phyloP scores from a whole-genome alignment of 1,140 invertebrate genomes.

The Proctacanthus coquilletti region DNA sequence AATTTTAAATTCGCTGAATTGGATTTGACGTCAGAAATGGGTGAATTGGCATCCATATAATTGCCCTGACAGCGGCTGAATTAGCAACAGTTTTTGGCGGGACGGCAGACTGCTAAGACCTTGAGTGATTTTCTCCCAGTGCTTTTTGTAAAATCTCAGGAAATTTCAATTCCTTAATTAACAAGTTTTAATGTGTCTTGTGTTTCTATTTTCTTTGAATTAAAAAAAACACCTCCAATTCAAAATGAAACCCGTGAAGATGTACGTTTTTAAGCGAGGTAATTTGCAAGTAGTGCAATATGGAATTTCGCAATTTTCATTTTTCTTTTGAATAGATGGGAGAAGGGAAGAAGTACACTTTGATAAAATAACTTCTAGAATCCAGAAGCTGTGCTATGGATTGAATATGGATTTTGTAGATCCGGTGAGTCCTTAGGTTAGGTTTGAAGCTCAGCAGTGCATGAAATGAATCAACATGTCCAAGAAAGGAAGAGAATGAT shows the following conservation, averaged over 20 bases:
- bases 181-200: slow-evolving; percentile 12
- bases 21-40: too few relatives aligned
- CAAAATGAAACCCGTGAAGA: slow-evolving; percentile 25
- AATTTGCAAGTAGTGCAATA: slow-evolving; percentile 12
- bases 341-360: slow-evolving; percentile 87
- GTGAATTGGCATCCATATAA: too few relatives aligned
- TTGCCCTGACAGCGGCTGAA: too few relatives aligned
- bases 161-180: too few relatives aligned
- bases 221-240: not conserved
- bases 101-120: too few relatives aligned
- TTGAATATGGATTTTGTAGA: slow-evolving; percentile 93
- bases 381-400: slow-evolving; percentile 90
- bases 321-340: slow-evolving; percentile 71
- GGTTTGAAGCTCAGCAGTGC: too few relatives aligned
- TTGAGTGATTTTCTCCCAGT: too few relatives aligned
- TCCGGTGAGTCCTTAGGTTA: slow-evolving; percentile 68
- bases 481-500: too few relatives aligned
- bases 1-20: too few relatives aligned
- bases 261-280: slow-evolving; percentile 38
- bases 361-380: slow-evolving; percentile 94
- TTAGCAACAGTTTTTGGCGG: too few relatives aligned
- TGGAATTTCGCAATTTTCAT: slow-evolving; percentile 1
- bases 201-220: not conserved
- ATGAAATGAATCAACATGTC: too few relatives aligned
- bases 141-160: too few relatives aligned